Percentiles rank a stretch among this genome's conserved stretches.
phyloP scores from a whole-genome alignment of 2,888 invertebrate species.

The Cerastoderma edule region DNA sequence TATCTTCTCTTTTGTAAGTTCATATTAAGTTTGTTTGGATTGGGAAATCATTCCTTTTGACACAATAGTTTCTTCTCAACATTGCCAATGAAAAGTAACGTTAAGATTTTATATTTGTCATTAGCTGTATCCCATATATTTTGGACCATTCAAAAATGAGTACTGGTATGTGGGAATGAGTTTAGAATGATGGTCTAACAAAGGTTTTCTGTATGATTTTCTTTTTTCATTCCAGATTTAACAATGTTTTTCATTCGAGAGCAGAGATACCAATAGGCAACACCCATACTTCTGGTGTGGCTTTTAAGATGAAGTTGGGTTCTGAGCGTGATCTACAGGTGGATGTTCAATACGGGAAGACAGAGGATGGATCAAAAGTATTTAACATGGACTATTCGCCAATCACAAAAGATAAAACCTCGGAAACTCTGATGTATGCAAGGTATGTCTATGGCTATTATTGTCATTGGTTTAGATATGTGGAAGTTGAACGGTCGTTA shows the following conservation, averaged over 20 bases:
- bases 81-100: too few relatives aligned
- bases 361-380: background rate
- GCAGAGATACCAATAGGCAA: constrained; percentile 43
- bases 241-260: constrained; percentile 45
- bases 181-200: too few relatives aligned
- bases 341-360: background rate
- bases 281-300: constrained; percentile 38
- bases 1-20: too few relatives aligned
- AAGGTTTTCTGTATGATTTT: too few relatives aligned
- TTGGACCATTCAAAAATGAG: too few relatives aligned
- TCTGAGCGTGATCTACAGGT: constrained; percentile 22
- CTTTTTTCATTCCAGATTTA: constrained; percentile 39
- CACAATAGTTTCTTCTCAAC: too few relatives aligned
- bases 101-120: too few relatives aligned
- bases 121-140: too few relatives aligned
- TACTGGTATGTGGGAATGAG: too few relatives aligned
- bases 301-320: constrained; percentile 26
- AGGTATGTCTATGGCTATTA: constrained; percentile 38
- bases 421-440: constrained; percentile 36
- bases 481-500: background rate
- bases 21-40: too few relatives aligned
- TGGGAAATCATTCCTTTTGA: too few relatives aligned
- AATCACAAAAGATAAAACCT: constrained; percentile 18
- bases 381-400: constrained; percentile 39
- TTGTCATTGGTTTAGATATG: background rate